phyloP scores from a whole-genome alignment of 2,797 vertebrate species.

The Enteromius fasciolatus region DNA sequence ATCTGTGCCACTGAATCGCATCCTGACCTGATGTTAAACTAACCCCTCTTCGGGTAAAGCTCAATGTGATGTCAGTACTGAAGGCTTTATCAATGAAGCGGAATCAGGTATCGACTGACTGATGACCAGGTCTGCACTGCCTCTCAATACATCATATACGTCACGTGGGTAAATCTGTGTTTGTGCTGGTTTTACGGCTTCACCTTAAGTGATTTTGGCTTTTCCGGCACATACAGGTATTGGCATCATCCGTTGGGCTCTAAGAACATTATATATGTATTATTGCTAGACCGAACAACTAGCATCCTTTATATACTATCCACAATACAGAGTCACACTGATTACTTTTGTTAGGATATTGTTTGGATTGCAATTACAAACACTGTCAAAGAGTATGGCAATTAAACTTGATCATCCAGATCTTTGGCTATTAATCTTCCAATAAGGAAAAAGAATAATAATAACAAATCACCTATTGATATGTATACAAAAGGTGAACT shows the following conservation, averaged over 20 bases:
- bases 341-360: slow-evolving; percentile 14
- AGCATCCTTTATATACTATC: slow-evolving; percentile 23
- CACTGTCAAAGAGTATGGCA: slow-evolving; percentile 5
- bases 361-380: slow-evolving; percentile 5
- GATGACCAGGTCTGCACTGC: slow-evolving; percentile 34
- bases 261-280: neutral
- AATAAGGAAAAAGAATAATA: neutral
- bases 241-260: slow-evolving; percentile 50
- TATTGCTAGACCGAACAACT: slow-evolving; percentile 1
- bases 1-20: slow-evolving; percentile 3
- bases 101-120: neutral
- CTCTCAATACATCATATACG: slow-evolving; percentile 55
- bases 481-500: neutral
- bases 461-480: neutral
- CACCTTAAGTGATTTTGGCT: slow-evolving; percentile 63
- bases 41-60: neutral
- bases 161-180: slow-evolving; percentile 43
- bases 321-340: neutral
- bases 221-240: slow-evolving; percentile 54
- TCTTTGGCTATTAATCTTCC: slow-evolving; percentile 26
- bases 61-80: neutral
- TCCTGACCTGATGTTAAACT: neutral
- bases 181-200: slow-evolving; percentile 23
- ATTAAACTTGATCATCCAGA: neutral
- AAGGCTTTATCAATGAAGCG: slow-evolving; percentile 18